These are phyloP conservation scores for Alethe castanea DNA, from an alignment of 2,113 vertebrate genomes.

Conservation along the genomic window DNA sequence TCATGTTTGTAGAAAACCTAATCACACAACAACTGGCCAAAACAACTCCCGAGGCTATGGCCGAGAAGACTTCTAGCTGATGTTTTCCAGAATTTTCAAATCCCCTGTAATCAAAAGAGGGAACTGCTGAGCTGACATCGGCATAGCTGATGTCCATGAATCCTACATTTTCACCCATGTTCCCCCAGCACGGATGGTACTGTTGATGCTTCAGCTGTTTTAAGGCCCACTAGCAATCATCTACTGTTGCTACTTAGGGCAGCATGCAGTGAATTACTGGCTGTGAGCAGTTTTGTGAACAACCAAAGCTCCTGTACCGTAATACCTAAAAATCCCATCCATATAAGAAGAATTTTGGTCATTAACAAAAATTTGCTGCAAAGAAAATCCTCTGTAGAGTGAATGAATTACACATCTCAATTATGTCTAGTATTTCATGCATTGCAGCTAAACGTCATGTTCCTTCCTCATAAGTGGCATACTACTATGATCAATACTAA, in stretches of 20 bases:
- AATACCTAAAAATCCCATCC: not conserved
- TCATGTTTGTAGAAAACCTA: not conserved
- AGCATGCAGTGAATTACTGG: not conserved
- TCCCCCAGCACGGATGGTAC: not conserved
- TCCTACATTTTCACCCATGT: not conserved
- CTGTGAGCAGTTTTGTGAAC: not conserved
- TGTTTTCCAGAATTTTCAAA: not conserved
- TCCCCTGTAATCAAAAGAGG: not conserved
- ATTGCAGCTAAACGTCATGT: not conserved
- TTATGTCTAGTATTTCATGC: not conserved
- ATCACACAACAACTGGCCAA: not conserved
- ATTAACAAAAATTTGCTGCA: not conserved
- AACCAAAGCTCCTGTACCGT: not conserved
- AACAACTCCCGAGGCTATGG: not conserved
- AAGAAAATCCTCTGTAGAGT: not conserved
- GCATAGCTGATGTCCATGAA: not conserved
- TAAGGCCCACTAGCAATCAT: not conserved
- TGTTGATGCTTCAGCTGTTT: not conserved
- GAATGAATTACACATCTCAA: not conserved
- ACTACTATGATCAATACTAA: not conserved
- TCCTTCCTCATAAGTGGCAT: not conserved
- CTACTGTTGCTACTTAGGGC: not conserved
- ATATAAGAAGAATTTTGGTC: not conserved
- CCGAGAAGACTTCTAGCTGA: not conserved
- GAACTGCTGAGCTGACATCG: not conserved